A percentile compares a stretch with the other conserved stretches of the same genome.
Evolutionary conservation across 2,888 invertebrate genomes (phyloP).

Genomic region (Tricholauxania praeusta): DNA sequence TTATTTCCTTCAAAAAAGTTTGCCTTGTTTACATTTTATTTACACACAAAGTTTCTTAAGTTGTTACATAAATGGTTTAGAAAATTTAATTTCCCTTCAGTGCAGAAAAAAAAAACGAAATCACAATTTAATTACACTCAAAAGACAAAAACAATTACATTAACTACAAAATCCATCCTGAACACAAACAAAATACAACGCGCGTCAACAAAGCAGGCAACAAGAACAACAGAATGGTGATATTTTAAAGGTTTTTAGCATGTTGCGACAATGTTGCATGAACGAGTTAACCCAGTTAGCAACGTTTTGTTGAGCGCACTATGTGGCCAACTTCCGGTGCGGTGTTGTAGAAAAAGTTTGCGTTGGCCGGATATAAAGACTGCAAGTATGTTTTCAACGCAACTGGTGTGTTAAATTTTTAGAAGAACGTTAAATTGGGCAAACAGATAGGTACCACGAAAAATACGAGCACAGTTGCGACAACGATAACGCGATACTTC

Average conservation of each 20-base stretch:
- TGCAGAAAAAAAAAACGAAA: background rate
- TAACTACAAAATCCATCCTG: background rate
- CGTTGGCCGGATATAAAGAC: background rate
- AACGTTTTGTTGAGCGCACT: constrained; percentile 5
- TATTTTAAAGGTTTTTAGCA: constrained; percentile 17
- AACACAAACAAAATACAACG: background rate
- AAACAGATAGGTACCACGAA: no score
- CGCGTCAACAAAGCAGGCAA: background rate
- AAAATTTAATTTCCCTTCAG: constrained; percentile 4
- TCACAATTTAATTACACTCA: constrained; percentile 23
- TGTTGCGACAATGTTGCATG: constrained; percentile 16
- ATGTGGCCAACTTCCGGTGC: background rate
- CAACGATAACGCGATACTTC: no score
- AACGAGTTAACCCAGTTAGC: constrained; percentile 15
- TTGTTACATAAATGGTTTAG: background rate
- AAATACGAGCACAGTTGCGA: no score
- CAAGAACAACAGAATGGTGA: background rate
- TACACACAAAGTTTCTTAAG: no score
- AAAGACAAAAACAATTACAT: constrained; percentile 23
- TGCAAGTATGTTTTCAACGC: background rate
- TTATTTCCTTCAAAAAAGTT: no score
- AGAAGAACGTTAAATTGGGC: background rate
- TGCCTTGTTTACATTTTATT: no score
- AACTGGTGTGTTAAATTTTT: constrained; percentile 7
- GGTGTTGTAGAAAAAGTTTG: no score